A percentile compares a stretch with the other conserved stretches of the same genome.
Conservation (phyloP, 2,113 vertebrate species). For the Astatoreochromis straeleni region DNA sequence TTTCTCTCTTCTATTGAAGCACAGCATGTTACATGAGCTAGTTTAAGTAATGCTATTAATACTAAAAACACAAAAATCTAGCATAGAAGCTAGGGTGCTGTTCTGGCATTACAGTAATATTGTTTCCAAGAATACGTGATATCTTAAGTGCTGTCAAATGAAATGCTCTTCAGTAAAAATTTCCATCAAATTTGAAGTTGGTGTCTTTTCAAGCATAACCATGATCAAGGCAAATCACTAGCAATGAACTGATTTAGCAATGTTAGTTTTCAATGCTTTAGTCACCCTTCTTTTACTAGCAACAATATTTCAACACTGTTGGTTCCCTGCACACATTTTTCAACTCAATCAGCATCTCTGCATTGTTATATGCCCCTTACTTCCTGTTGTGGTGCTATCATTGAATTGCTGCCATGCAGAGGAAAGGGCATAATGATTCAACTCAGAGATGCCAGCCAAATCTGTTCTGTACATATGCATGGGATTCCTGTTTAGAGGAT, state of each 20-base stretch:
- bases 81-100: neutral
- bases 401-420: slow-evolving; percentile 54
- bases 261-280: neutral
- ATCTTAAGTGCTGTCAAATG: neutral
- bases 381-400: neutral
- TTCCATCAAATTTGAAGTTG: neutral
- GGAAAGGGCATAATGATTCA: slow-evolving; percentile 53
- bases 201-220: neutral
- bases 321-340: neutral
- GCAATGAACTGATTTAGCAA: neutral
- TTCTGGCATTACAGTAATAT: neutral
- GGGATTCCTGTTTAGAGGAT: slow-evolving; percentile 61
- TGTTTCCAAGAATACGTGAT: neutral
- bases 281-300: neutral
- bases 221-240: neutral
- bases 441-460: slow-evolving; percentile 57
- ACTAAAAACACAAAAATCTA: neutral
- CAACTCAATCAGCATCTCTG: neutral
- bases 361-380: neutral
- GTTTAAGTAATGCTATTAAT: neutral
- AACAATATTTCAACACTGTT: neutral
- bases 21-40: neutral
- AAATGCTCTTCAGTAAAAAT: neutral
- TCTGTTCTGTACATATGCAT: slow-evolving; percentile 71
- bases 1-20: neutral